Conservation (phyloP, 2,113 vertebrate species). For the Hippolais icterina region DNA sequence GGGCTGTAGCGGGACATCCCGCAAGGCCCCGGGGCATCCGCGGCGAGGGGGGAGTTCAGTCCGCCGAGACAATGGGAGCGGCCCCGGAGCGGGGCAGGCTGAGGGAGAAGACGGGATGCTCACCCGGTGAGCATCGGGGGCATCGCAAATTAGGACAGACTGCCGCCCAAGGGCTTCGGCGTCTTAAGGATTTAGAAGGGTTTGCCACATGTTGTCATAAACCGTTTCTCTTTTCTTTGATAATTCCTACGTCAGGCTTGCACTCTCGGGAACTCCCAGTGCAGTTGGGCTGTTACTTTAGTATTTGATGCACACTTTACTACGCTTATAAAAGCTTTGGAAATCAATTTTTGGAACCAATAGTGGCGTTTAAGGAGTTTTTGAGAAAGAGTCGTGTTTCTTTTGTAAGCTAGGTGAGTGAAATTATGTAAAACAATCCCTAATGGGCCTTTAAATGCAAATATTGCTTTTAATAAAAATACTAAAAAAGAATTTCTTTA, state of each 20-base stretch:
- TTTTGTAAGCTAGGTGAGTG: not conserved
- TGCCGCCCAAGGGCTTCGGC: not conserved
- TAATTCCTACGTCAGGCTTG: not conserved
- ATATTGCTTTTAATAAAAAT: not conserved
- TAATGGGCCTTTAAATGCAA: not conserved
- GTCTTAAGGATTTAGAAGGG: not conserved
- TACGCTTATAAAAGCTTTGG: not conserved
- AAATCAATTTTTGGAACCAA: not conserved
- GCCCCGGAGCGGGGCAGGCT: not conserved
- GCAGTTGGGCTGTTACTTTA: not conserved
- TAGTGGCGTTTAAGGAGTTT: not conserved
- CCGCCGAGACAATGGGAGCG: not conserved
- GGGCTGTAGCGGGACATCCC: not conserved
- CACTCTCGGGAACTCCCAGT: not conserved
- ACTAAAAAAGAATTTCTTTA: not conserved
- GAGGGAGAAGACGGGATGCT: not conserved
- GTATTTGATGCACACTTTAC: not conserved
- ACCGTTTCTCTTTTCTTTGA: not conserved
- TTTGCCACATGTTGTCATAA: not conserved
- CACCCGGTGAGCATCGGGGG: not conserved
- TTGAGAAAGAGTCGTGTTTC: not conserved
- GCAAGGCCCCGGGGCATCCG: not conserved
- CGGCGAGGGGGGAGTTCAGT: rapidly evolving
- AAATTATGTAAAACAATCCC: not conserved
- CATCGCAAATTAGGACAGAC: not conserved